These are phyloP conservation scores for Chiridota heheva DNA, from an alignment of 35 echinoderm and acorn worm species.

Conservation along the genomic window DNA sequence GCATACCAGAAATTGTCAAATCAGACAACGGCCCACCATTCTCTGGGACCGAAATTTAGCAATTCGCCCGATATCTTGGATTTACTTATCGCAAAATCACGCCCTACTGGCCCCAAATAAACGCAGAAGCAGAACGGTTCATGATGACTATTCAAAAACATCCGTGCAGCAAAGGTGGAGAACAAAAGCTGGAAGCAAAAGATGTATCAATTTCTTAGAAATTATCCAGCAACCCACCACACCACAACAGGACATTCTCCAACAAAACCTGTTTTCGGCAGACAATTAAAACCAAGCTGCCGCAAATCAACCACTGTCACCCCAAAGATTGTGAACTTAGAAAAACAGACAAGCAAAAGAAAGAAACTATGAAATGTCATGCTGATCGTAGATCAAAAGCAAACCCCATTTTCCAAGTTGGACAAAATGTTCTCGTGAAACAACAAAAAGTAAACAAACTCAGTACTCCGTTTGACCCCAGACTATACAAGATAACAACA, in stretches of 20 bases:
- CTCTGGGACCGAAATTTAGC: neutral
- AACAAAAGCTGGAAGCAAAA: slow-evolving; percentile 11
- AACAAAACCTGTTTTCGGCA: neutral
- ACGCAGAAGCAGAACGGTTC: slow-evolving; percentile 26
- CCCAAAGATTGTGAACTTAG: too few species aligned
- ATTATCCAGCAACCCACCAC: slow-evolving; percentile 33
- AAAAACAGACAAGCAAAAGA: too few species aligned
- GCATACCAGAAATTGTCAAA: slow-evolving; percentile 56
- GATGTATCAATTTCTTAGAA: slow-evolving; percentile 28
- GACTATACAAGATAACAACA: too few species aligned
- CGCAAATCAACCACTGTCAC: too few species aligned
- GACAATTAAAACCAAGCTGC: neutral
- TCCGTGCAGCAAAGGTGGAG: neutral
- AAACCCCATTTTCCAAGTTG: slow-evolving; percentile 18
- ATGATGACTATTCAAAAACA: slow-evolving; percentile 31
- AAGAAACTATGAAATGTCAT: too few species aligned
- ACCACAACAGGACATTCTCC: slow-evolving; percentile 22
- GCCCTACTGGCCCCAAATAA: slow-evolving; percentile 23
- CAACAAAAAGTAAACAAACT: too few species aligned
- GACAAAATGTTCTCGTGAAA: slow-evolving; percentile 31
- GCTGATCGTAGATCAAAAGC: slow-evolving; percentile 36
- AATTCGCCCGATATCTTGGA: slow-evolving; percentile 33
- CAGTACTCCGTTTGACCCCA: too few species aligned
- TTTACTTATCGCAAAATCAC: slow-evolving; percentile 38
- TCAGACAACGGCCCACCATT: slow-evolving; percentile 60